A percentile compares a stretch with the other conserved stretches of the same genome.
These are phyloP conservation scores for Hemibagrus guttatus DNA, from an alignment of 2,797 vertebrate genomes.

Conservation along the genomic window DNA sequence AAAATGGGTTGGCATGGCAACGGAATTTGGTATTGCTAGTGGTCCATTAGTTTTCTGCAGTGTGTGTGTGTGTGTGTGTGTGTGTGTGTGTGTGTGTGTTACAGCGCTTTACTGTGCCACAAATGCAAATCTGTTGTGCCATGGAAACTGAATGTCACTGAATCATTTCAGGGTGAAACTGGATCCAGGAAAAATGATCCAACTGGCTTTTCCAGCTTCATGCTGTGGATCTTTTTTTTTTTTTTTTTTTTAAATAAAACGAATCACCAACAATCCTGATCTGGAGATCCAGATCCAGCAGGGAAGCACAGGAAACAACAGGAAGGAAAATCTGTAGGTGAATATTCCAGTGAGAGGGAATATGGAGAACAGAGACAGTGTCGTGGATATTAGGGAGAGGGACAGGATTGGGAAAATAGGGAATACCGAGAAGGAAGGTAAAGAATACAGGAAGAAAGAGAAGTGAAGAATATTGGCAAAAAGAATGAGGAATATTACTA, in stretches of 20 bases:
- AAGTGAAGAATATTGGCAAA: neutral
- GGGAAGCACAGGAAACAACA: neutral
- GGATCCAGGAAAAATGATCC: neutral
- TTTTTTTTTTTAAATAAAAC: neutral
- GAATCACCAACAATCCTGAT: neutral
- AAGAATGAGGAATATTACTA: neutral
- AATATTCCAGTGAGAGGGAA: neutral
- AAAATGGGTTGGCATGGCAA: slow-evolving; percentile 40
- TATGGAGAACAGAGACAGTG: neutral
- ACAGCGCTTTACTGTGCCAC: neutral
- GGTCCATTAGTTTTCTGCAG: slow-evolving; percentile 30
- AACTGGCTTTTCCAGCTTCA: neutral
- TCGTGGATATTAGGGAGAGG: neutral
- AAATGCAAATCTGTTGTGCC: slow-evolving; percentile 15
- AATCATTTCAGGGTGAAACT: neutral
- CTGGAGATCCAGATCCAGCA: neutral
- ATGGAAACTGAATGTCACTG: neutral
- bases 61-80: slow-evolving; percentile 16
- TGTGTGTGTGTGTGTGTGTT: slow-evolving; percentile 19
- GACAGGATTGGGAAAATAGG: neutral
- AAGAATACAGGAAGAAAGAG: neutral
- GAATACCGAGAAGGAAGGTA: neutral
- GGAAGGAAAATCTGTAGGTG: neutral
- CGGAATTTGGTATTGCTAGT: slow-evolving; percentile 36
- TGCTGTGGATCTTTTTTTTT: neutral